A percentile compares a stretch with the other conserved stretches of the same genome.
These are phyloP conservation scores for Salvelinus namaycush DNA, from an alignment of 2,113 vertebrate species.

Conservation along the genomic window DNA sequence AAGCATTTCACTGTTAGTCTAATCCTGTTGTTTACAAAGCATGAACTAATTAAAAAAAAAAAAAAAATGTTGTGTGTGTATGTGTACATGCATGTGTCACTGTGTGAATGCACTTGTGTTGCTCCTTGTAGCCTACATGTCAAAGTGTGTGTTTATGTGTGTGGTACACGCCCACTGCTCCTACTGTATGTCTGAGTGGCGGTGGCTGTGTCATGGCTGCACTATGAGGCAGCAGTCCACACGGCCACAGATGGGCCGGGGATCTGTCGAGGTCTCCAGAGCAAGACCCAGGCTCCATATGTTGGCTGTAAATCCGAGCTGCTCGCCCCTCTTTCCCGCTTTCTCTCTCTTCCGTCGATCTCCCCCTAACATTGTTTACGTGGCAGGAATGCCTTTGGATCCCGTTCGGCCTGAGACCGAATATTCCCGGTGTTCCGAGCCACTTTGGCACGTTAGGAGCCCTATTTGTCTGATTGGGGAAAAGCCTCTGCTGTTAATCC, in stretches of 20 bases:
- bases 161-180: background rate
- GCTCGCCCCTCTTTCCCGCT: slow-evolving; percentile 10
- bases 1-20: too few relatives aligned
- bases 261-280: slow-evolving; percentile 58
- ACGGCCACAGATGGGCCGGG: slow-evolving; percentile 65
- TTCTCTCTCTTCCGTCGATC: background rate
- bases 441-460: slow-evolving; percentile 58
- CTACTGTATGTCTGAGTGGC: slow-evolving; percentile 16
- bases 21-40: background rate
- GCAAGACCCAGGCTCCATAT: slow-evolving; percentile 65
- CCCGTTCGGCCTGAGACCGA: background rate
- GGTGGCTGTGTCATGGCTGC: slow-evolving; percentile 26
- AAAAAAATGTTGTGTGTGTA: too few relatives aligned
- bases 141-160: slow-evolving; percentile 14
- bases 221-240: slow-evolving; percentile 23
- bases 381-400: slow-evolving; percentile 53
- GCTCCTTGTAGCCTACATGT: background rate
- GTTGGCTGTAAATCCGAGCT: slow-evolving; percentile 38
- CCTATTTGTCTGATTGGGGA: slow-evolving; percentile 62
- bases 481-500: slow-evolving; percentile 66
- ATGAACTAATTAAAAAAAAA: too few relatives aligned
- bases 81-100: background rate
- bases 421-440: slow-evolving; percentile 45
- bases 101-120: slow-evolving; percentile 2
- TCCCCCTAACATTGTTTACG: slow-evolving; percentile 44